Evolutionary conservation across 1,140 invertebrate genomes (phyloP).

Genomic region (Drosophila obscura): DNA sequence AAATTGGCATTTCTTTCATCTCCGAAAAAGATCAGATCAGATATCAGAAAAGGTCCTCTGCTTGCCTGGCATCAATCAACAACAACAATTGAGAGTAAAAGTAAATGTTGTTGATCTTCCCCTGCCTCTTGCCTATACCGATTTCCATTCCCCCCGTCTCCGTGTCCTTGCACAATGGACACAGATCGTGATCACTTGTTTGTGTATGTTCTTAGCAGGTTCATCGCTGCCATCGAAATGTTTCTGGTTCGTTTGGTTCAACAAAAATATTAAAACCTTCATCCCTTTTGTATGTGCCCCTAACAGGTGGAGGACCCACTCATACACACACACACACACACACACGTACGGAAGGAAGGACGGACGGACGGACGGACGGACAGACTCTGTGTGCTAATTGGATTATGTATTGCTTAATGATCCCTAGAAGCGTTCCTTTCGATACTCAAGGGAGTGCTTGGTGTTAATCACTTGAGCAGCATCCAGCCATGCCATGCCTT

Average conservation of each 20-base stretch:
- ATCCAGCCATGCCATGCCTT: slow-evolving; percentile 14
- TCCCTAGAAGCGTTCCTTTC: slow-evolving; percentile 28
- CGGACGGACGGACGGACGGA: too few species aligned
- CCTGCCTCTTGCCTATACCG: neutral
- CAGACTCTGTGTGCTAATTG: slow-evolving; percentile 58
- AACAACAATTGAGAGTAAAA: slow-evolving; percentile 72
- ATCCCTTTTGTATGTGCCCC: slow-evolving; percentile 44
- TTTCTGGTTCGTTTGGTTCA: slow-evolving; percentile 75
- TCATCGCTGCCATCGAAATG: slow-evolving; percentile 52
- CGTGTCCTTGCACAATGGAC: slow-evolving; percentile 7
- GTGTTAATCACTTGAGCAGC: slow-evolving; percentile 66
- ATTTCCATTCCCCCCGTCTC: too few species aligned
- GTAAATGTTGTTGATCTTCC: slow-evolving; percentile 67
- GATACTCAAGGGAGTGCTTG: slow-evolving; percentile 15
- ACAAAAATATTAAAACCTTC: slow-evolving; percentile 69
- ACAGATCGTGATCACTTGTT: slow-evolving; percentile 72
- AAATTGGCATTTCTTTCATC: slow-evolving; percentile 76
- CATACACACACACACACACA: neutral
- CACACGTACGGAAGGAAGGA: too few species aligned
- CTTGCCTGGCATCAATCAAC: slow-evolving; percentile 60
- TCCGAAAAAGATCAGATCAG: slow-evolving; percentile 54
- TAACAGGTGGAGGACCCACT: slow-evolving; percentile 67
- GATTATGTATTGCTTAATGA: slow-evolving; percentile 78
- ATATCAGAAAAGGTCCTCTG: slow-evolving; percentile 63
- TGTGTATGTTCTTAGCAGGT: slow-evolving; percentile 77